Percentiles rank a stretch among this genome's conserved stretches.
phyloP scores from a whole-genome alignment of 2,888 invertebrate genomes.

The Hypsopygia costalis region DNA sequence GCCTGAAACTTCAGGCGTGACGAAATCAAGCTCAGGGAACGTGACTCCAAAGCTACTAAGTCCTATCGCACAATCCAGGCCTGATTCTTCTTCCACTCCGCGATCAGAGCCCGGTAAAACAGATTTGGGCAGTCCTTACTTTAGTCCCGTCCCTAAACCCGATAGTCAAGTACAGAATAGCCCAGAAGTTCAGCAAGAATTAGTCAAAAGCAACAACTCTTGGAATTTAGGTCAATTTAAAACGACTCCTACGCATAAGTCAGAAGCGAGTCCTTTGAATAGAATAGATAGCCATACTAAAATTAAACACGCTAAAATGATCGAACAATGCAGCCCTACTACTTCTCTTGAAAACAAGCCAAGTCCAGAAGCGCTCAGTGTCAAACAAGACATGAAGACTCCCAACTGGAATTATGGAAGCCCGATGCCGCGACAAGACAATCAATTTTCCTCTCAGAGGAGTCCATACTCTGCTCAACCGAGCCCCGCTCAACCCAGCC shows the following conservation, averaged over 20 bases:
- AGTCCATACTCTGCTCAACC: conserved; percentile 74
- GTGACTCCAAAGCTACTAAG: conserved; percentile 58
- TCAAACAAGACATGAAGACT: conserved; percentile 66
- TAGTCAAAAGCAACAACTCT: conserved; percentile 51
- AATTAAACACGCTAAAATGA: conserved; percentile 61
- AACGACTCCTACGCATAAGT: conserved; percentile 67
- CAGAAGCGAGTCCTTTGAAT: conserved; percentile 70
- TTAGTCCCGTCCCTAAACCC: conserved; percentile 68
- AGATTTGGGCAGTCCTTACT: conserved; percentile 63
- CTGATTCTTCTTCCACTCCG: conserved; percentile 71
- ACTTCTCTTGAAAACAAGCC: conserved; percentile 70
- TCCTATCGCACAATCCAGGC: conserved; percentile 59
- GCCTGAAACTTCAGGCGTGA: conserved; percentile 37
- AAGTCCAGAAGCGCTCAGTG: conserved; percentile 57
- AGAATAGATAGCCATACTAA: conserved; percentile 63
- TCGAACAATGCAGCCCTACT: conserved; percentile 73
- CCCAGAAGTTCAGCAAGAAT: conserved; percentile 58
- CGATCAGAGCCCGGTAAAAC: conserved; percentile 54
- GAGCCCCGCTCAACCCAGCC: conserved; percentile 70
- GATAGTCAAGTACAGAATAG: conserved; percentile 72
- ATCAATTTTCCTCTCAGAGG: conserved; percentile 65
- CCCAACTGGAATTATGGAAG: conserved; percentile 70
- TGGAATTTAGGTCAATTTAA: conserved; percentile 69
- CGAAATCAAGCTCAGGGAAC: conserved; percentile 38
- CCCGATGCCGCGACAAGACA: conserved; percentile 70